Evolutionary conservation across 1,140 invertebrate species (phyloP), one percentile per base, ranked within the genome.

Genomic region (Mizuhopecten yessoensis): DNA sequence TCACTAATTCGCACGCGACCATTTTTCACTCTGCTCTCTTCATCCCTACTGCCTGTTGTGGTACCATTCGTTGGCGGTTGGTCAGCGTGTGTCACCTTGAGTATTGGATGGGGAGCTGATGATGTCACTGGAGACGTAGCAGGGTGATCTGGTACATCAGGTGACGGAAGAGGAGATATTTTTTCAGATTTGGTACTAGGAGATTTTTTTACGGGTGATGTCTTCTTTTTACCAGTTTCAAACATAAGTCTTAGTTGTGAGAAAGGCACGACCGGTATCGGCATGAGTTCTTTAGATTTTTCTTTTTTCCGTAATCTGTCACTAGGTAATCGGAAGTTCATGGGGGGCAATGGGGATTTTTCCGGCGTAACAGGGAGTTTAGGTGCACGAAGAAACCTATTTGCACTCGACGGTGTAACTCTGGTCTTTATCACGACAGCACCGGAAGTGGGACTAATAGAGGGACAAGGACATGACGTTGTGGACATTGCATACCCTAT

Each of bases 231-330:
- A 75, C 57, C 95, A 33, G 91, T 93, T 92, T 96, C 95, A 92
- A 96, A 96, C 95, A 95, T 96, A 89, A 94, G 94, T 23, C 95
- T 91, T 29, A 96, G 91, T 91, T 95, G 93, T 89, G 93, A 93
- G 90, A 96, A 96, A 89, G 95, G 95, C 88, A 96, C 94, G 89
- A 96, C 95, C 20, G 95, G 94, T 57, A 96, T 95, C 34, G 95
- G 95, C 92, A 95, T 95, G 13, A 96, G 91, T 49, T 91, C 91
- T 93, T 95, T 95, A 29, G 93, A 92, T 90, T 95, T 95, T 15
- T 95, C 95, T 93, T 93, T 92, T 23, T 93, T 93, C 75, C 95
- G 92, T 57, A 94, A 93, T 93, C 93, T 94, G 34, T 95, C 95
- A 90, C 95, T 96, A 20, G 95, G 95, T 33, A 96, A 92, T 75